Base-by-base conservation (phyloP, 1,140 invertebrate genomes). In the Leptopilina boulardi region DNA sequence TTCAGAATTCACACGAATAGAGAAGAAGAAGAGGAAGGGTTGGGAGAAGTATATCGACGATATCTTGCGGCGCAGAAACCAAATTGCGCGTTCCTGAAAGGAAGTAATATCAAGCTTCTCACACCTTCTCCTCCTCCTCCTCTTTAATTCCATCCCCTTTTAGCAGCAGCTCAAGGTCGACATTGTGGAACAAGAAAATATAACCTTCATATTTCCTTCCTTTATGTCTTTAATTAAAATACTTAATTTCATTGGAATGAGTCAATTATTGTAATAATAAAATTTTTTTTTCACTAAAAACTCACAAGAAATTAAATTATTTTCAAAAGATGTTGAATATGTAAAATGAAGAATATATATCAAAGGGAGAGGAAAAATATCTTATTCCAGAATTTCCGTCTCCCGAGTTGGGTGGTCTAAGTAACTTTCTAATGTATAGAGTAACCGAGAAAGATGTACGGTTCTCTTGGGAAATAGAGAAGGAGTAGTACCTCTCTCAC, bases 391-490 rank as follows among this genome's bases (percentile, higher is more conserved):
- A 66, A 26, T 66, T 59, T 66, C 23, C 26, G 59, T 66, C 59
- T 66, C 59, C 21, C 15, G 13, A 15, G 59, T 15, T 30, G n/a
- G n/a, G n/a, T n/a, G 59, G 15, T n/a, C 23, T 30, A 66, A 34
- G 59, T 66, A 66, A 66, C 59, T 66, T 66, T 30, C 59, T 66
- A 30, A 66, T 66, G 59, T 66, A 66, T 66, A 66, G 59, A n/a
- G 23, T 30, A 66, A 66, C 59, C 59, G 26, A 66, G 59, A 66
- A 66, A 66, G 59, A 66, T 30, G 5, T 66, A 66, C 23, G 59
- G 21, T 66, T 44, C 73, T 66, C 78, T 9, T 18, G 75, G 75
- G 75, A 77, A 80, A 80, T 80, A 77, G 78, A 71, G 73, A 23
- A 72, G n/a, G n/a, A n/a, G 56, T 71, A 70, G 73, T 74, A 71